Percentiles rank a stretch among this genome's conserved stretches.
Evolutionary conservation across 2,888 invertebrate genomes (phyloP).

Genomic region (Eilema griseolum): DNA sequence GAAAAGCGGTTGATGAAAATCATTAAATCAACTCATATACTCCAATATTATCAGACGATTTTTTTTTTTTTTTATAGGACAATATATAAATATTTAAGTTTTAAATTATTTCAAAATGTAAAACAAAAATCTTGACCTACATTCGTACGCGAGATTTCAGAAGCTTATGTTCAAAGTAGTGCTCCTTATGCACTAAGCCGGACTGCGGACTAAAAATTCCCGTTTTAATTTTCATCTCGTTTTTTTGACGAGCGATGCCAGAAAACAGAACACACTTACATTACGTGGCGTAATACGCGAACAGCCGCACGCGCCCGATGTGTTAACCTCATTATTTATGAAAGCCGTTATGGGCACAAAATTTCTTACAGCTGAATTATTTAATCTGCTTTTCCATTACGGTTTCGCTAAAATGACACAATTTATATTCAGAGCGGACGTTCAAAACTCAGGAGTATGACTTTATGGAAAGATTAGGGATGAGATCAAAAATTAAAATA

Average conservation of each 20-base stretch:
- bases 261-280: conserved; percentile 28
- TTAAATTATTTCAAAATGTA: conserved; percentile 19
- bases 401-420: conserved; percentile 82
- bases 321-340: conserved; percentile 83
- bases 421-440: conserved; percentile 81
- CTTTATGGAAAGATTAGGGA: conserved; percentile 79
- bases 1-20: too few species aligned
- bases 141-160: conserved; percentile 19
- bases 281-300: conserved; percentile 53
- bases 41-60: conserved; percentile 6
- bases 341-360: conserved; percentile 81
- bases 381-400: conserved; percentile 86
- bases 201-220: conserved; percentile 16
- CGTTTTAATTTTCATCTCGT: conserved; percentile 11
- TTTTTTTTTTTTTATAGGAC: too few species aligned
- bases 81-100: conserved; percentile 14
- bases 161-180: conserved; percentile 23
- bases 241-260: conserved; percentile 24
- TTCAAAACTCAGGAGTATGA: conserved; percentile 71
- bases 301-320: conserved; percentile 61
- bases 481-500: conserved; percentile 77
- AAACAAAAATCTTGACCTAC: conserved; percentile 24
- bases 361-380: conserved; percentile 84
- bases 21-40: neutral
- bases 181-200: conserved; percentile 23